Evolutionary conservation across 2,888 invertebrate species (phyloP).

Genomic region (Desoria tigrina): DNA sequence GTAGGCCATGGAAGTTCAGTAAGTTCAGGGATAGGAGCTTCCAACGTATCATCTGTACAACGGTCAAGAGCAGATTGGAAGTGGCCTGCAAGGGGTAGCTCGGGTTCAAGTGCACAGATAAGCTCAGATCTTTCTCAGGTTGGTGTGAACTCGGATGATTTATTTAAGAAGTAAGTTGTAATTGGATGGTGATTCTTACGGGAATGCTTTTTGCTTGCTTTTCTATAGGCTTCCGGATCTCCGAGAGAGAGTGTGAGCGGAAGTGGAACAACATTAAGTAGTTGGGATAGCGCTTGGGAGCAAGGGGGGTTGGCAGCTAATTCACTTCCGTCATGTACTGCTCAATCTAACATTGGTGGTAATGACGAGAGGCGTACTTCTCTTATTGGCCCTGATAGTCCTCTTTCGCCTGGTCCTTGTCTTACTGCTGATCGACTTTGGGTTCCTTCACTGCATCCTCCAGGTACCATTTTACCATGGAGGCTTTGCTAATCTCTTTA

Average conservation of each 20-base stretch:
- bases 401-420: constrained; percentile 47
- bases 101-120: constrained; percentile 47
- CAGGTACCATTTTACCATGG: constrained; percentile 38
- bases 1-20: constrained; percentile 44
- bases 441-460: constrained; percentile 47
- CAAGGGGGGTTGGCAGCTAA: constrained; percentile 49
- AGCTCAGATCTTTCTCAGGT: constrained; percentile 51
- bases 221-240: constrained; percentile 49
- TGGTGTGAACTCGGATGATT: background rate
- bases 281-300: constrained; percentile 53
- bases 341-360: constrained; percentile 27
- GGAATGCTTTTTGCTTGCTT: constrained; percentile 27
- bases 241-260: constrained; percentile 52
- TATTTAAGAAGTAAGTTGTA: background rate
- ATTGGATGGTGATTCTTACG: too few species aligned
- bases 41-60: constrained; percentile 35
- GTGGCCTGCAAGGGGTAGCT: constrained; percentile 50
- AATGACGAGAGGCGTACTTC: constrained; percentile 46
- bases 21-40: constrained; percentile 44
- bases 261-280: constrained; percentile 51
- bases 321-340: constrained; percentile 51
- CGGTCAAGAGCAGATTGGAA: constrained; percentile 52
- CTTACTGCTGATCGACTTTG: constrained; percentile 49
- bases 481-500: too few species aligned
- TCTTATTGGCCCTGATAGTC: constrained; percentile 44